Conservation (phyloP, 2,888 invertebrate genomes). For the Mesorhabditis belari region DNA sequence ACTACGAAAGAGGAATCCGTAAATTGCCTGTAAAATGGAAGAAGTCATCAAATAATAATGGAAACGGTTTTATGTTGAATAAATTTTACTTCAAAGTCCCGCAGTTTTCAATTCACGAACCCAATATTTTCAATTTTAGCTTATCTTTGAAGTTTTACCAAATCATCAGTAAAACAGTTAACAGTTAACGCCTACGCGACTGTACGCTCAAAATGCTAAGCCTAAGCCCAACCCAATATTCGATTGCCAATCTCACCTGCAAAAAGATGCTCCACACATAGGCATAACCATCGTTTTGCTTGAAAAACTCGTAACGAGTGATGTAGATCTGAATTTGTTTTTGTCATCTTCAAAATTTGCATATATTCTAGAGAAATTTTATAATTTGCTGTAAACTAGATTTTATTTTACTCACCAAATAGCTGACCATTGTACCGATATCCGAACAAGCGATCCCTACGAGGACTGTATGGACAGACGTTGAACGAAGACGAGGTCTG, state of each 20-base stretch:
- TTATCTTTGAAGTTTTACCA: too few relatives aligned
- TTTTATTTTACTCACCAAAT: constrained; percentile 20
- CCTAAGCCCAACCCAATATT: not conserved
- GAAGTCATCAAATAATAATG: too few relatives aligned
- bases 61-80: not conserved
- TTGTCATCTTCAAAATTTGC: too few relatives aligned
- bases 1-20: too few relatives aligned
- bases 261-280: constrained; percentile 37
- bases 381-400: not conserved
- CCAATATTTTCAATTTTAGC: too few relatives aligned
- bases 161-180: too few relatives aligned
- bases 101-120: too few relatives aligned
- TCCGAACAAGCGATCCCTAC: constrained; percentile 36
- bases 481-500: constrained; percentile 31
- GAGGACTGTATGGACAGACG: constrained; percentile 38
- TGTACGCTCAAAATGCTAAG: too few relatives aligned
- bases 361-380: not conserved
- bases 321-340: constrained; percentile 39
- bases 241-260: constrained; percentile 7
- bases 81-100: too few relatives aligned
- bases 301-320: constrained; percentile 34
- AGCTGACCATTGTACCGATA: constrained; percentile 44
- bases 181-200: too few relatives aligned
- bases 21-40: too few relatives aligned
- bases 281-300: constrained; percentile 24